phyloP scores from a whole-genome alignment of 2,797 vertebrate species.

The Coranthus polyacanthus region DNA sequence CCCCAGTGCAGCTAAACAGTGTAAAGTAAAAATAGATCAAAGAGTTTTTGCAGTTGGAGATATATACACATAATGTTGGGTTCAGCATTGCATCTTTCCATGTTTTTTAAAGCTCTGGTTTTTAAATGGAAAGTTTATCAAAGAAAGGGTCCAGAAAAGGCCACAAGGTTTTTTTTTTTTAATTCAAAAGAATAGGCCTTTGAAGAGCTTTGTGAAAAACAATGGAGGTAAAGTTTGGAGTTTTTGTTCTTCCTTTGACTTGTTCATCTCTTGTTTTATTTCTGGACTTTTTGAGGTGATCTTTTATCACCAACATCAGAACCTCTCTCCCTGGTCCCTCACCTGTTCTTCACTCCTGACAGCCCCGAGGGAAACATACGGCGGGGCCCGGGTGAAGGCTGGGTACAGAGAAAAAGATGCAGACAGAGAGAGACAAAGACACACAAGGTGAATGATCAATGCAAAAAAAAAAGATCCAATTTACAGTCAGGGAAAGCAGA shows the following conservation, averaged over 20 bases:
- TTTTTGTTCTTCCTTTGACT: conserved; percentile 63
- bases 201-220: conserved; percentile 45
- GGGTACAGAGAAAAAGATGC: conserved; percentile 21
- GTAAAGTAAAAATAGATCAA: conserved; percentile 57
- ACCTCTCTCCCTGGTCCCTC: conserved; percentile 29
- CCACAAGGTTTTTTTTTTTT: conserved; percentile 60
- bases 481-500: conserved; percentile 69
- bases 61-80: conserved; percentile 37
- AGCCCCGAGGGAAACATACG: conserved; percentile 50
- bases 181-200: conserved; percentile 55
- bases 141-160: conserved; percentile 52
- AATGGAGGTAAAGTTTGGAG: conserved; percentile 37
- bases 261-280: conserved; percentile 53
- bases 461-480: conserved; percentile 71
- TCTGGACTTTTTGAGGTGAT: conserved; percentile 60
- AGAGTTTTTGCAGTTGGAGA: conserved; percentile 35
- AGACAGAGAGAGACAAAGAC: conserved; percentile 35
- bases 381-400: conserved; percentile 28
- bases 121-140: conserved; percentile 65
- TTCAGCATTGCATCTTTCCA: conserved; percentile 77
- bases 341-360: conserved; percentile 34
- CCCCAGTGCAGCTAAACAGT: conserved; percentile 77
- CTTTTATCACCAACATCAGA: conserved; percentile 48
- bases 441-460: conserved; percentile 68
- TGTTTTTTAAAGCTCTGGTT: conserved; percentile 77